Evolutionary conservation across 2,888 invertebrate species (phyloP), one percentile per base, ranked within the genome.

Genomic region (Odontomyia ornata): DNA sequence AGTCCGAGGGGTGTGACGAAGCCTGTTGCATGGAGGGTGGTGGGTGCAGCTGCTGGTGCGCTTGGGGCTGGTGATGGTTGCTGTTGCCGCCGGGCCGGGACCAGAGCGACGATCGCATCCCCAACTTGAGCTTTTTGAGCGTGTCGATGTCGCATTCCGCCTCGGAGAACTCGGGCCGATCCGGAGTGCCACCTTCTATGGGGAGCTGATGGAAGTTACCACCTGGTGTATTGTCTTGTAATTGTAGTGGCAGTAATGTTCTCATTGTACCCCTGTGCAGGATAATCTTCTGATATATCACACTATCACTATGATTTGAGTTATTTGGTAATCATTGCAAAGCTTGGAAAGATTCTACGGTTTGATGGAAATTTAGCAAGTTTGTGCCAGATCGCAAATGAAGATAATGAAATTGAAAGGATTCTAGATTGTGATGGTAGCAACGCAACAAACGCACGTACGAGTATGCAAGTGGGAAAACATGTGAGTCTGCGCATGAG

Each of bases 111-210:
- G 92, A 92, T 79, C 91, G 88, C 83, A 92, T 88, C 43, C 92
- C 92, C 80, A 92, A 86, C 85, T 92, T 92, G 80, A 92, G 87
- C 84, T 92, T 93, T 85, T 92, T 92, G 82, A 93, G 85, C 77
- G 92, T 91, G 83, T 93, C 92, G 85, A 92, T 91, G 88, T 92
- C 92, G 86, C 91, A 91, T 84, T 92, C 92, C 76, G 91, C 91
- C 83, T 92, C 92, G 82, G 91, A 90, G 81, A 92, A 86, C 84
- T 92, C 92, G 76, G 90, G 89, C 82, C 90, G 88, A 80, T 86
- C 84, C 52, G 82, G 82, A 72, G 82, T 83, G 15, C 76, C 76
- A 72, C 81, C 80, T 79, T 82, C 79, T 80, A 82, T 82, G 80
- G 82, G 81, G 76, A 82, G 79, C 79, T 82, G 83, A 79, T 84